Evolutionary conservation across 2,797 vertebrate species (phyloP).

Genomic region (Clarias laeviceps): DNA sequence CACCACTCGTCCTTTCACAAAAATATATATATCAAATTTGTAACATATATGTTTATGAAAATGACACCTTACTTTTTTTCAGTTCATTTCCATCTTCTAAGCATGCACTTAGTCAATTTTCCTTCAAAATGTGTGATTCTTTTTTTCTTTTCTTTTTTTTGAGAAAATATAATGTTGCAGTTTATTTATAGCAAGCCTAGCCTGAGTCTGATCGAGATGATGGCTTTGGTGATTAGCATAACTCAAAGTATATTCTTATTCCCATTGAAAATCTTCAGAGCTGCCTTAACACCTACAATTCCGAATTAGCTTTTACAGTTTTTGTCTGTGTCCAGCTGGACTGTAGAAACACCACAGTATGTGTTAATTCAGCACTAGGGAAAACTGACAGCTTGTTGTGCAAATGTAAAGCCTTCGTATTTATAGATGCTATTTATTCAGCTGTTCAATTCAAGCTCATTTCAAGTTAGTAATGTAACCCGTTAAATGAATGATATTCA

Average conservation of each 20-base stretch:
- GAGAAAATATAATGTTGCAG: slow-evolving; percentile 23
- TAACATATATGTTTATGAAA: slow-evolving; percentile 17
- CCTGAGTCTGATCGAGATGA: slow-evolving; percentile 26
- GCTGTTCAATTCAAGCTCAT: slow-evolving; percentile 35
- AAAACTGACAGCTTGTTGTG: slow-evolving; percentile 50
- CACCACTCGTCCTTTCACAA: background rate
- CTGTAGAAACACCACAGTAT: background rate
- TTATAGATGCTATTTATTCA: slow-evolving; percentile 36
- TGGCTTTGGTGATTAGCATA: slow-evolving; percentile 24
- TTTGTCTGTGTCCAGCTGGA: background rate
- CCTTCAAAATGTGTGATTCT: slow-evolving; percentile 36
- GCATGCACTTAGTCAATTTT: slow-evolving; percentile 30
- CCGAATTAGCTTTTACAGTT: background rate
- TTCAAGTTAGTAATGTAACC: background rate
- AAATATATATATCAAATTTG: background rate
- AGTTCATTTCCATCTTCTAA: slow-evolving; percentile 27
- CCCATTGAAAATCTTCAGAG: background rate
- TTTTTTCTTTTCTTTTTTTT: background rate
- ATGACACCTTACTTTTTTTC: slow-evolving; percentile 27
- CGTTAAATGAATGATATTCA: background rate
- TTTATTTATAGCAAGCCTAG: slow-evolving; percentile 35
- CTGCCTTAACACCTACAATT: slow-evolving; percentile 7
- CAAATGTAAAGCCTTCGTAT: slow-evolving; percentile 44
- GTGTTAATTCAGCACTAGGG: slow-evolving; percentile 18
- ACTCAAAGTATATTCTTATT: background rate